Percentiles rank a stretch among this genome's conserved stretches.
Conservation (phyloP, 2,888 invertebrate species). For the Helobdella robusta region DNA sequence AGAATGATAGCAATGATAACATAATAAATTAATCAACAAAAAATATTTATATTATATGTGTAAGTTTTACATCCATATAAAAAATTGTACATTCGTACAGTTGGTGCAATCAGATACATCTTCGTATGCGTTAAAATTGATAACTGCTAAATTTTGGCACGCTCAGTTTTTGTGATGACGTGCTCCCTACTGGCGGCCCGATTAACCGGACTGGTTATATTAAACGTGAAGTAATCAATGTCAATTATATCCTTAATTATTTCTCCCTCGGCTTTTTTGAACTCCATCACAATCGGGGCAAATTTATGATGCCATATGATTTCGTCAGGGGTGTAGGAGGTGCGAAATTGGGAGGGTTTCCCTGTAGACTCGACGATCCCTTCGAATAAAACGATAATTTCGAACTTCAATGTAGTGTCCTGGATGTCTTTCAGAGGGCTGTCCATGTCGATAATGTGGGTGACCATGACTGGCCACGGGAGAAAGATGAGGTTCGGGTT, state of each 20-base stretch:
- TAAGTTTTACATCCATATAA: too few relatives aligned
- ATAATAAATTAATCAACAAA: too few relatives aligned
- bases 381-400: conserved; percentile 8
- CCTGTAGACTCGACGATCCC: conserved; percentile 11
- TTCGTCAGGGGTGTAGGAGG: conserved; percentile 13
- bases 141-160: too few relatives aligned
- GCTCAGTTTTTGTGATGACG: conserved; percentile 1
- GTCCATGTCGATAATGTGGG: neutral
- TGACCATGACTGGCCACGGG: conserved; percentile 6
- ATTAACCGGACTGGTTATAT: neutral
- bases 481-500: conserved; percentile 7
- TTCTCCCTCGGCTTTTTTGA: conserved; percentile 4
- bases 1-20: too few relatives aligned
- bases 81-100: too few relatives aligned
- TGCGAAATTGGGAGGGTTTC: conserved; percentile 10
- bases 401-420: conserved; percentile 3
- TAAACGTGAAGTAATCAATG: neutral
- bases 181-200: conserved; percentile 4
- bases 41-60: too few relatives aligned
- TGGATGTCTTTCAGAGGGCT: neutral
- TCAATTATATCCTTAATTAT: neutral
- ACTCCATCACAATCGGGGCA: conserved; percentile 16
- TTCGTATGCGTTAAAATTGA: too few relatives aligned
- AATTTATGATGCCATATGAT: conserved; percentile 14
- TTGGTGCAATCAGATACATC: too few relatives aligned